A percentile compares a stretch with the other conserved stretches of the same genome.
These are phyloP conservation scores for Gavia stellata DNA, from an alignment of 2,113 vertebrate species.

Conservation along the genomic window DNA sequence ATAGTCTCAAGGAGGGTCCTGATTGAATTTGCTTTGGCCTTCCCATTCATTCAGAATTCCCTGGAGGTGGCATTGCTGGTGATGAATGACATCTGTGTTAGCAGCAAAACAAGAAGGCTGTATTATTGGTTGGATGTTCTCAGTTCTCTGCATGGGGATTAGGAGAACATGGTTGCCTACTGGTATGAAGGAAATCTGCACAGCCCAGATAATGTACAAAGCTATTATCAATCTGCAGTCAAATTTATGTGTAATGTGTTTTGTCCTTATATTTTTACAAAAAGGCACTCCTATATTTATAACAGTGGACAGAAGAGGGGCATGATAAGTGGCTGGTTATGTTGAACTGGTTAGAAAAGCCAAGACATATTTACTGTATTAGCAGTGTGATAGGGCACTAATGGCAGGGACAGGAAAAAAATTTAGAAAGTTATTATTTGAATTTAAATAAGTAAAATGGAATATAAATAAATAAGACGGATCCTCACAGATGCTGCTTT, in stretches of 20 bases:
- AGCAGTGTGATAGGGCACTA: background rate
- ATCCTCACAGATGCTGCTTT: background rate
- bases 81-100: background rate
- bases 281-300: background rate
- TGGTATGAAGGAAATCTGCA: background rate
- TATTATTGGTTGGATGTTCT: background rate
- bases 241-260: background rate
- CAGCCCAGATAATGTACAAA: background rate
- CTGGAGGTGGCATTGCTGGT: background rate
- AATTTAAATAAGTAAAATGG: background rate
- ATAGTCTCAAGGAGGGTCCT: background rate
- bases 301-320: background rate
- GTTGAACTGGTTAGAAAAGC: background rate
- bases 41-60: background rate
- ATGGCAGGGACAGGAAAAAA: background rate
- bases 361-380: background rate
- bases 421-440: background rate
- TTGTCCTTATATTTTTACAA: background rate
- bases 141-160: background rate
- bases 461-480: background rate
- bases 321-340: background rate
- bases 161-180: background rate
- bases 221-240: background rate
- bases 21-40: background rate
- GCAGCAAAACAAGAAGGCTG: background rate